Evolutionary conservation across 2,888 invertebrate species (phyloP), one percentile per base, ranked within the genome.

Genomic region (Drosophila subsilvestris): DNA sequence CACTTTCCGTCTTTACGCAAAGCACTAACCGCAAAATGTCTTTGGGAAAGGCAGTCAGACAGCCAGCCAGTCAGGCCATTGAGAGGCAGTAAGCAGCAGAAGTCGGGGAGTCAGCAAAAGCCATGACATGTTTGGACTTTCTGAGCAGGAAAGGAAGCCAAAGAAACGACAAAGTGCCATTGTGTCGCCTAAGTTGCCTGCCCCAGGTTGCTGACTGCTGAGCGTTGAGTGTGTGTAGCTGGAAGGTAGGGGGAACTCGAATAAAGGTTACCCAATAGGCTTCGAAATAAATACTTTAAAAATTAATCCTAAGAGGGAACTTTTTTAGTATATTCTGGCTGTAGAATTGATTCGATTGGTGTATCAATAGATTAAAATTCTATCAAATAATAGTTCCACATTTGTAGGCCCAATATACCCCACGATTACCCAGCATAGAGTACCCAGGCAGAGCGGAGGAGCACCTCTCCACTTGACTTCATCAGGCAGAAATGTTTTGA

Each of bases 1-100:
- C 87, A 83, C 87, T 86, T 86, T 86, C 85, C 74, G 87, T 85
- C 87, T 86, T 75, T 61, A 70, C 43, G 54, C 65, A 71, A 63
- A 75, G 70, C 65, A 74, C 49, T 71, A 74, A 81, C 75, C 76
- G 69, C 77, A 86, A 71, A 82, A 50, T 43, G 74, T 69, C 80
- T 73, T 67, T 82, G 75, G 63, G 72, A 86, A 78, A 78, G 73
- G 70, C 74, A 66, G 63, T 43, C 76, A 63, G 58, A 32, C 25
- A 61, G 25, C 25, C 27, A 45, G 3, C 14, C 37, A 37, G 37
- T 6, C 37, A 37, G 22, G 37, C 37, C 14, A n/a, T 20, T 6
- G 9, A 20, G 22, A 37, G 32, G 56, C 45, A 56, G 45, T 20
- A 20, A 56, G 56, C 44, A 32, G 42, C 45, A 32, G 29, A 32